phyloP scores from a whole-genome alignment of 2,888 invertebrate genomes.

The Lobophora halterata region DNA sequence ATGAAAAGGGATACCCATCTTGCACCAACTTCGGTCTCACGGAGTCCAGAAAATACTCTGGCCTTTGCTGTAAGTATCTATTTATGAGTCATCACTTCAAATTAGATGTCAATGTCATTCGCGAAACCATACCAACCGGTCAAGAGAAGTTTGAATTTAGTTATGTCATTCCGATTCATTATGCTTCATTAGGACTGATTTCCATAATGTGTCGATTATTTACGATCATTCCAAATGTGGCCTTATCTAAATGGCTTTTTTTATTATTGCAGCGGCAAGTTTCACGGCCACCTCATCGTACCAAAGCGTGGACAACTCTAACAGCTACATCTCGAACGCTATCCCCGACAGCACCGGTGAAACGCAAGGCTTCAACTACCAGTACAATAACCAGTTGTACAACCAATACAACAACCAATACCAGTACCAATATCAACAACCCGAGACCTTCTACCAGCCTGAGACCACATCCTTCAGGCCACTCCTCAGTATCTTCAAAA shows the following conservation, averaged over 20 bases:
- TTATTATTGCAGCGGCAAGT: conserved; percentile 61
- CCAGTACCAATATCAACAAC: conserved; percentile 59
- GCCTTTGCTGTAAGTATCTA: conserved; percentile 87
- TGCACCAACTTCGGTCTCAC: conserved; percentile 86
- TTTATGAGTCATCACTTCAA: conserved; percentile 24
- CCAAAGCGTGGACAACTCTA: conserved; percentile 64
- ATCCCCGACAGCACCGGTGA: conserved; percentile 77
- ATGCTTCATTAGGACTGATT: conserved; percentile 29
- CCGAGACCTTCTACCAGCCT: conserved; percentile 50
- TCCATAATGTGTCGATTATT: conserved; percentile 28
- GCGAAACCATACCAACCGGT: conserved; percentile 22
- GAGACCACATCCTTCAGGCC: conserved; percentile 70
- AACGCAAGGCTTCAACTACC: conserved; percentile 63
- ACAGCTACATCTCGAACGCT: conserved; percentile 76
- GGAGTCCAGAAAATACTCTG: conserved; percentile 86
- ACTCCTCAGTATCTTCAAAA: conserved; percentile 70
- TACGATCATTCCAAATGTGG: conserved; percentile 22
- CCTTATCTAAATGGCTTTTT: conserved; percentile 28
- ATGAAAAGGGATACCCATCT: conserved; percentile 87
- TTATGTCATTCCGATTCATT: conserved; percentile 27
- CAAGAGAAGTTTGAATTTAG: conserved; percentile 16
- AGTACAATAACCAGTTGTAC: conserved; percentile 58
- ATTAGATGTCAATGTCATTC: conserved; percentile 24
- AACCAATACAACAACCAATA: conserved; percentile 66
- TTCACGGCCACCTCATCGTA: conserved; percentile 66